Evolutionary conservation across 2,888 invertebrate genomes (phyloP).

Genomic region (Diarsia dahlii): DNA sequence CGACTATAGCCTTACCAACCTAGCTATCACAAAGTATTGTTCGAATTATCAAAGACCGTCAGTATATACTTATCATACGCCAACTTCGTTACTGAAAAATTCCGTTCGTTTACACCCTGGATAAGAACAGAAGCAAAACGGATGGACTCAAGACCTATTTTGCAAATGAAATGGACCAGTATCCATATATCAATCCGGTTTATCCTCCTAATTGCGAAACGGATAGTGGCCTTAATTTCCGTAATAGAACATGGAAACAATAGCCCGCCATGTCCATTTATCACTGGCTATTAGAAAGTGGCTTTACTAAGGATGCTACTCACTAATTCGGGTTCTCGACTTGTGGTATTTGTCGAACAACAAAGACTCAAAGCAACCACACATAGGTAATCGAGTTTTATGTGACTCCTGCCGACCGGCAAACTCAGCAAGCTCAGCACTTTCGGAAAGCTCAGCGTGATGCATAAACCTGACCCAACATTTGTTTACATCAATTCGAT

Average conservation of each 20-base stretch:
- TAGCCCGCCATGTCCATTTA: slow-evolving; percentile 34
- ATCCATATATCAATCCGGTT: slow-evolving; percentile 42
- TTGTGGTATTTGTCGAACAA: neutral
- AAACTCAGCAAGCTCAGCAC: no score
- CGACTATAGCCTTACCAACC: no score
- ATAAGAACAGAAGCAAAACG: neutral
- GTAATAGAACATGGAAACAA: slow-evolving; percentile 33
- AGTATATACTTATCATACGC: no score
- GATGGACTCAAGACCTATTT: neutral
- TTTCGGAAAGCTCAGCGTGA: no score
- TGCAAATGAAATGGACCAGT: slow-evolving; percentile 20
- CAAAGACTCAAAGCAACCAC: neutral
- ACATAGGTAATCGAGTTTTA: neutral
- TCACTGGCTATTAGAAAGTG: slow-evolving; percentile 36
- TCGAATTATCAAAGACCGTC: no score
- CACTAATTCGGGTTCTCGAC: neutral
- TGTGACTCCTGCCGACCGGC: neutral
- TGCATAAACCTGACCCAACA: no score
- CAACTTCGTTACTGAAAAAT: no score
- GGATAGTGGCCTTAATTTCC: slow-evolving; percentile 30
- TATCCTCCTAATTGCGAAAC: slow-evolving; percentile 34
- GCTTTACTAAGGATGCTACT: neutral
- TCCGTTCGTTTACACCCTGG: neutral
- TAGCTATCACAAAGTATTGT: no score
- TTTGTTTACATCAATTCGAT: neutral